Evolutionary conservation across 2,888 invertebrate species (phyloP), one percentile per base, ranked within the genome.

Genomic region (Lithophane ornitopus): DNA sequence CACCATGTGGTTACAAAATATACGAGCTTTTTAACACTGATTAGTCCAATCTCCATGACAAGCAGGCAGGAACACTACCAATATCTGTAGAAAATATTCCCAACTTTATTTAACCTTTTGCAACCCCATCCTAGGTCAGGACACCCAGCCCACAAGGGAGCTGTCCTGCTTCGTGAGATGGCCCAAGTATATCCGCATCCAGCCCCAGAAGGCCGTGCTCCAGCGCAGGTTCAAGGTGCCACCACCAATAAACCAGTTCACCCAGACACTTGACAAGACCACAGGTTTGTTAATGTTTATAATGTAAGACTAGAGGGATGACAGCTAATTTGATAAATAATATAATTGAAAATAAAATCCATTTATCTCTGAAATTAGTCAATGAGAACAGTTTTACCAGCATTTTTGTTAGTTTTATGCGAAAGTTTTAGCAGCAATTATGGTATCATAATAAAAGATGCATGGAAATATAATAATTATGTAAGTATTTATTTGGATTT

Each of bases 141-240:
- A 99, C 93, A 98, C 99, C 93, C 99, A 99, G 96, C 99, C 99
- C 73, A 98, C 98, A 88, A 98, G 99, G 91, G 99, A 99, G 95
- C 97, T 99, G 88, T 99, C 99, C 88, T 98, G 99, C 84, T 99
- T 99, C 94, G 99, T 99, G 73, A 98, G 98, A 98, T 99, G 99
- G 99, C 99, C 99, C 89, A 99, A 99, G 95, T 99, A 99, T 97
- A 99, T 99, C 94, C 98, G 99, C 88, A 98, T 99, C 87, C 99
- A 99, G 96, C 97, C 99, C 59, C 99, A 99, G 94, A 98, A 98
- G 96, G 98, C 99, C 68, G 98, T 99, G 80, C 97, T 99, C 56
- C 98, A 99, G 94, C 98, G 99, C 96, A 97, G 99, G 90, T 97
- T 99, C 95, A 99, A 99, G 97, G 99, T 99, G 87, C 99, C 99